These are phyloP conservation scores for Epinephelus coioides DNA, from an alignment of 2,797 vertebrate species.

Conservation along the genomic window DNA sequence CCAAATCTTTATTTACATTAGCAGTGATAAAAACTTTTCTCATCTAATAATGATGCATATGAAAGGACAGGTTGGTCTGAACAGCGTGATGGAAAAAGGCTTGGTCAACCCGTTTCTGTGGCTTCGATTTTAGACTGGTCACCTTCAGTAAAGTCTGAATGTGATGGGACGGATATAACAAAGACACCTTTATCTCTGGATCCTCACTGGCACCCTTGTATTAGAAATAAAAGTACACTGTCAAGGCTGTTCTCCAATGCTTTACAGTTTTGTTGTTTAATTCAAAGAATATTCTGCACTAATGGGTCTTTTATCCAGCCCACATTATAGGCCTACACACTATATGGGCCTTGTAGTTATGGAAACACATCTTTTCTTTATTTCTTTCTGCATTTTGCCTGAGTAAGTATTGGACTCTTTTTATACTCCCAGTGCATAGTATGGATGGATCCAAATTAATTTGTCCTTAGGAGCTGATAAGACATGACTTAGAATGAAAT, in stretches of 20 bases:
- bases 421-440: neutral
- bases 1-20: slow-evolving; percentile 13
- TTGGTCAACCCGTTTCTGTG: neutral
- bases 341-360: neutral
- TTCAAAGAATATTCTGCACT: neutral
- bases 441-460: slow-evolving; percentile 16
- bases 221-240: neutral
- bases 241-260: neutral
- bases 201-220: neutral
- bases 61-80: neutral
- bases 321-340: neutral
- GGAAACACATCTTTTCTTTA: neutral
- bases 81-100: neutral
- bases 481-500: slow-evolving; percentile 23
- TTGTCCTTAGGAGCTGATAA: slow-evolving; percentile 40
- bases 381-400: neutral
- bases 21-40: neutral
- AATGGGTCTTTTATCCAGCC: slow-evolving; percentile 2
- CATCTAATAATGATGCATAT: neutral
- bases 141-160: slow-evolving; percentile 27
- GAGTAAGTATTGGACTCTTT: neutral
- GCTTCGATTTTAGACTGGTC: slow-evolving; percentile 16
- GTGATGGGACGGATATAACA: slow-evolving; percentile 20
- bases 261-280: slow-evolving; percentile 4
- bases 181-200: neutral